These are phyloP conservation scores for Megaustenia siamemsis DNA, from an alignment of 2,888 invertebrate species.

Conservation along the genomic window DNA sequence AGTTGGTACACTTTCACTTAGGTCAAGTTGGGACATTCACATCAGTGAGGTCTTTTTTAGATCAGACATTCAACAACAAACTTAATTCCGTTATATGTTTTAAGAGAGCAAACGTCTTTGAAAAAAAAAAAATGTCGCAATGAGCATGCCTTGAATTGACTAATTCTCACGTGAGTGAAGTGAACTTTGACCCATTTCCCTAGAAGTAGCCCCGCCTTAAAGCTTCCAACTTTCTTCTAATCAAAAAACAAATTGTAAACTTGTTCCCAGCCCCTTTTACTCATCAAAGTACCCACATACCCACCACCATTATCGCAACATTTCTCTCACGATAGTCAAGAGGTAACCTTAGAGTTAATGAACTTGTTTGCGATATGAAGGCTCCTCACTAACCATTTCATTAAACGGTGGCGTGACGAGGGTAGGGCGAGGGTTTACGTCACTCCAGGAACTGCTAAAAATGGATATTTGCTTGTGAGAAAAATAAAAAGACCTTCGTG, in stretches of 20 bases:
- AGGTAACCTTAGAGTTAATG: not conserved
- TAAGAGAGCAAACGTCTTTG: no score
- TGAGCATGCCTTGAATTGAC: not conserved
- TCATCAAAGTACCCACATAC: no score
- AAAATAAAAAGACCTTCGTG: no score
- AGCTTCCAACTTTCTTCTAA: not conserved
- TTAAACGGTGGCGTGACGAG: no score
- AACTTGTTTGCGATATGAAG: not conserved
- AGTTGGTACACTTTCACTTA: no score
- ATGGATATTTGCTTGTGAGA: no score
- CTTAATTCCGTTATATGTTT: no score
- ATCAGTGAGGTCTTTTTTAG: no score
- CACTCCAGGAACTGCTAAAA: no score
- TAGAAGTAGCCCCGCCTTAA: not conserved
- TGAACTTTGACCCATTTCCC: conserved; percentile 21
- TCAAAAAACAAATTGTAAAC: not conserved
- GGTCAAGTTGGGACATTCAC: no score
- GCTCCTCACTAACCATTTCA: not conserved
- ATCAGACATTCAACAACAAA: no score
- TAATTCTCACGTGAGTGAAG: conserved; percentile 9
- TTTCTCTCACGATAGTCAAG: not conserved
- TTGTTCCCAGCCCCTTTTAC: not conserved
- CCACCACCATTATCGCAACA: not conserved
- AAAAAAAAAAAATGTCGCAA: not conserved
- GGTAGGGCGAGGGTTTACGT: not conserved